Conservation (phyloP, 2,797 vertebrate genomes). For the Fistularia tabacaria region DNA sequence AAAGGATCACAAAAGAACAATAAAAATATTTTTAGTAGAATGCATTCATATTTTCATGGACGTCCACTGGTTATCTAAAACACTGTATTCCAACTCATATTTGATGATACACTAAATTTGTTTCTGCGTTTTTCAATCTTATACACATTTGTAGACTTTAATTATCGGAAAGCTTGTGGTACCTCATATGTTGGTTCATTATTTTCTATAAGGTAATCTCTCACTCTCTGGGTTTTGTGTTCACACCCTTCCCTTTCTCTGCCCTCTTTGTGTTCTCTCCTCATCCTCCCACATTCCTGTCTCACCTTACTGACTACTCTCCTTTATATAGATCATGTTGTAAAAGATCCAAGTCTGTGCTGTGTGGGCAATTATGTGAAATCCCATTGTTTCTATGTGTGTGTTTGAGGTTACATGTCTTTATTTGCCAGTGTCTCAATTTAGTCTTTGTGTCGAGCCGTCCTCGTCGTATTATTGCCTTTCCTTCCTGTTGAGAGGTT, state of each 20-base stretch:
- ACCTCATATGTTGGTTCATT: constrained; percentile 8
- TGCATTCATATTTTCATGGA: constrained; percentile 12
- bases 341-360: constrained; percentile 27
- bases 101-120: too few species aligned
- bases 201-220: constrained; percentile 4
- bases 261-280: constrained; percentile 32
- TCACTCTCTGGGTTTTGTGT: not conserved
- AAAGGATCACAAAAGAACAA: constrained; percentile 57
- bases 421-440: constrained; percentile 11
- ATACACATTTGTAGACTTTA: too few species aligned
- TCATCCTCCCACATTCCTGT: constrained; percentile 29
- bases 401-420: not conserved
- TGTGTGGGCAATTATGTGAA: constrained; percentile 25
- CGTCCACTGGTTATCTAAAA: too few species aligned
- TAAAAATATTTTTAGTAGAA: constrained; percentile 4
- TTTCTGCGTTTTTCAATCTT: too few species aligned
- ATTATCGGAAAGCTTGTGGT: not conserved
- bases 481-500: constrained; percentile 26
- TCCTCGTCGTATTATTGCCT: constrained; percentile 20
- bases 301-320: constrained; percentile 34
- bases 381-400: constrained; percentile 6
- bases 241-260: constrained; percentile 24
- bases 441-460: constrained; percentile 16
- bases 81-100: too few species aligned
- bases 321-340: constrained; percentile 52